Conservation (phyloP, 2,113 vertebrate species). For the Dicentrarchus labrax region DNA sequence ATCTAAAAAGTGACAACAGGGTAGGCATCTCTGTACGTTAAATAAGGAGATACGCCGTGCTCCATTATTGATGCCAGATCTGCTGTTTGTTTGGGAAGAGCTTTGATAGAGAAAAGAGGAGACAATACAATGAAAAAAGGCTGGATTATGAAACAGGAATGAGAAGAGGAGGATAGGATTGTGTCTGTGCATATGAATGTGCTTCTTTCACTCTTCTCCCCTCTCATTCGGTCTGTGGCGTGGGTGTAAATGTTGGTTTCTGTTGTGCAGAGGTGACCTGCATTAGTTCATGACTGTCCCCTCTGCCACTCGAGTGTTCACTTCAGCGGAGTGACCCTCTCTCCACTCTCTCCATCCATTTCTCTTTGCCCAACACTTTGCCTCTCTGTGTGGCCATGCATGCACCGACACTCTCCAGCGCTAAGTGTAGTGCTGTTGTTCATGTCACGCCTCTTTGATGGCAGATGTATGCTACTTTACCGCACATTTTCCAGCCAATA, state of each 20-base stretch:
- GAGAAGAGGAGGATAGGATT: slow-evolving; percentile 33
- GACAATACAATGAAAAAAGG: slow-evolving; percentile 39
- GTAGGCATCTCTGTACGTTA: slow-evolving; percentile 65
- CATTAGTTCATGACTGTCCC: slow-evolving; percentile 71
- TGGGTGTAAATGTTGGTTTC: slow-evolving; percentile 66
- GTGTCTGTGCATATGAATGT: slow-evolving; percentile 60
- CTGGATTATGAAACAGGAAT: slow-evolving; percentile 32
- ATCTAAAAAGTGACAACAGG: slow-evolving; percentile 82
- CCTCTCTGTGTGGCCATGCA: slow-evolving; percentile 68
- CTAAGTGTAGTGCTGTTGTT: slow-evolving; percentile 62
- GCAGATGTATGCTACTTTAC: slow-evolving; percentile 61
- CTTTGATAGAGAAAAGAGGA: slow-evolving; percentile 53
- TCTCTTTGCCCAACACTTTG: slow-evolving; percentile 57
- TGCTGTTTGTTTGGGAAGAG: slow-evolving; percentile 75
- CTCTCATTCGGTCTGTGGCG: slow-evolving; percentile 33
- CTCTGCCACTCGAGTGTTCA: slow-evolving; percentile 66
- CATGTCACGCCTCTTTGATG: slow-evolving; percentile 59
- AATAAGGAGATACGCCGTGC: slow-evolving; percentile 71
- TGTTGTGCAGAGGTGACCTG: slow-evolving; percentile 74
- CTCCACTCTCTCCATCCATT: slow-evolving; percentile 57
- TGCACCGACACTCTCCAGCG: slow-evolving; percentile 65
- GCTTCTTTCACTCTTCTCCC: slow-evolving; percentile 35
- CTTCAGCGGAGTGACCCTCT: slow-evolving; percentile 77
- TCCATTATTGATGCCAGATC: slow-evolving; percentile 83
- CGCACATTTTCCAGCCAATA: slow-evolving; percentile 62